Evolutionary conservation across 2,113 vertebrate genomes (phyloP), one percentile per base, ranked within the genome.

Genomic region (Chiloscyllium plagiosum): DNA sequence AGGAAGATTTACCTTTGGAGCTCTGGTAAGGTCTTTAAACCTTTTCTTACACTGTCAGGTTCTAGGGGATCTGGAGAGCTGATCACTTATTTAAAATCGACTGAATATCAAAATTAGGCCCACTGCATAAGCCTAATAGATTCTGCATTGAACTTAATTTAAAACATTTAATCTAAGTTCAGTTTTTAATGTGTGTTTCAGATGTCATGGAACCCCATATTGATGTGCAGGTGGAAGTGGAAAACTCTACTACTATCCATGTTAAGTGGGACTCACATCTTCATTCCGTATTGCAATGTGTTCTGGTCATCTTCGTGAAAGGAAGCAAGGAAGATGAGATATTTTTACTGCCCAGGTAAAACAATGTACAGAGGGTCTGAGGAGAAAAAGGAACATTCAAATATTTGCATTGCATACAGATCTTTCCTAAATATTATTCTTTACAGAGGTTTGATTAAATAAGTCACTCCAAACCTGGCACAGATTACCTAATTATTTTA

Each of bases 271-370:
- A 95, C 37, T 95, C 94, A 12, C 94, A 95, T 52, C 68, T 95
- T 50, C 66, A 52, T 47, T 95, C 94, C 0, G 13, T 72, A 95
- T 76, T 72, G n/a, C 68, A 52, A 95, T 95, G 94, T 52, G 94
- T 76, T 29, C 94, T 95, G 47, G 24, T 95, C 12, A 24, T 95
- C 94, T 47, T 95, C 50, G 65, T 95, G 19, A 76, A 95, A 95
- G 94, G 94, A 95, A 95, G 94, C 12, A 95, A 95, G 69, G 94
- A 95, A 95, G 94, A 95, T 76, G 94, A 95, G 50, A 95, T 95
- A 72, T 72, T 95, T 70, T 42, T 95, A 95, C 10, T 95, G 94
- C 94, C 94, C 69, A 95, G 94, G 94, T 95, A 95, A 95, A 72
- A 33, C 69, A 95, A 47, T 93, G 13, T 61, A 19, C 87, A 33